phyloP scores from a whole-genome alignment of 1,140 invertebrate species.

The Heterodera carotae region DNA sequence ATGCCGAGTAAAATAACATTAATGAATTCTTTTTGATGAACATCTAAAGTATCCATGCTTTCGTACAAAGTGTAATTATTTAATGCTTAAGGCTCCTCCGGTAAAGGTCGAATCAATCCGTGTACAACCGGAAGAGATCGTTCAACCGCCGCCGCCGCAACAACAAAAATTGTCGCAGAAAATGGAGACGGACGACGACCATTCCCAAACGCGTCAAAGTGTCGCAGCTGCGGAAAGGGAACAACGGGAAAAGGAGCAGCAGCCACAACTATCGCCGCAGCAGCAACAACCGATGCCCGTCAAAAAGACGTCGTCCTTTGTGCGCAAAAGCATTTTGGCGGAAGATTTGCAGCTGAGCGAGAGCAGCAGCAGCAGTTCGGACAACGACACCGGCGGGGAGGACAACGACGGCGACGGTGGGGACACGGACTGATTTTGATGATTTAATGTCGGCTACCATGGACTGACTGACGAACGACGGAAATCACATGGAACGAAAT shows the following conservation, averaged over 20 bases:
- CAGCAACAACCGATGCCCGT: constrained; percentile 5
- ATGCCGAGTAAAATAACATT: no score
- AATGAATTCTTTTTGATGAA: no score
- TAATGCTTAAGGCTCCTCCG: not conserved
- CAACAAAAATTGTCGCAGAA: not conserved
- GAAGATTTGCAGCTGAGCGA: constrained; percentile 31
- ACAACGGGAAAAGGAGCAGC: no score
- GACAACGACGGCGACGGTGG: not conserved
- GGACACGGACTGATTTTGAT: not conserved
- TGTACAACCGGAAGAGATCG: not conserved
- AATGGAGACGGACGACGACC: constrained; percentile 18
- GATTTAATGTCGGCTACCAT: not conserved
- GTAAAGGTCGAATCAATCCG: constrained; percentile 6
- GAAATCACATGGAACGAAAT: no score
- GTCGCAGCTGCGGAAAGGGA: not conserved
- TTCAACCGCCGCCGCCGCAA: not conserved
- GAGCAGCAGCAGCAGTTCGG: constrained; percentile 25
- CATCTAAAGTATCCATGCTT: no score
- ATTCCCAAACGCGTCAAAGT: not conserved
- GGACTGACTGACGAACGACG: no score
- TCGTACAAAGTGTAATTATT: not conserved
- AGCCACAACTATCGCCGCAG: not conserved
- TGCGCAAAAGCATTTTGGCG: constrained; percentile 26
- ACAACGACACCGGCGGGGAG: not conserved
- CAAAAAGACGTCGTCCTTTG: constrained; percentile 1